Percentiles rank a stretch among this genome's conserved stretches.
These are phyloP conservation scores for Bothrops jararaca DNA, from an alignment of 2,113 vertebrate species.

Conservation along the genomic window DNA sequence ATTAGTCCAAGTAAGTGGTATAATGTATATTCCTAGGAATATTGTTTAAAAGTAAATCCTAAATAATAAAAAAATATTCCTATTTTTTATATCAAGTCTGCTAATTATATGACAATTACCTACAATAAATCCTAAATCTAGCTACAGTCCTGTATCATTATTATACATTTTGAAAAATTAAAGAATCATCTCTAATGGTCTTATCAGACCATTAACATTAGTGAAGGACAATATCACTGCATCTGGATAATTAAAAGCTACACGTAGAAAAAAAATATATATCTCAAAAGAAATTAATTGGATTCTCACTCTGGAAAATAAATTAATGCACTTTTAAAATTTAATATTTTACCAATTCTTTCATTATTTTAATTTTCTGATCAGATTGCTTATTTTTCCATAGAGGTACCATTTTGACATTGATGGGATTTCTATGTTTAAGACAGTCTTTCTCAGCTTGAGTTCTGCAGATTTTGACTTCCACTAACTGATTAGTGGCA, in stretches of 20 bases:
- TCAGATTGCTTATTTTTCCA: neutral
- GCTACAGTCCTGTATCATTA: slow-evolving; percentile 50
- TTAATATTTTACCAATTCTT: neutral
- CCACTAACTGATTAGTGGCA: neutral
- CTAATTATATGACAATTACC: slow-evolving; percentile 54
- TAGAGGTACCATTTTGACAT: neutral
- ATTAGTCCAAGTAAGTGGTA: neutral
- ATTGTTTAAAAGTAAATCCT: slow-evolving; percentile 24
- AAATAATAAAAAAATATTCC: slow-evolving; percentile 40
- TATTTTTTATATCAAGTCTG: slow-evolving; percentile 44
- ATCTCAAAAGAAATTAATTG: neutral
- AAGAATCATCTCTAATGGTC: slow-evolving; percentile 26
- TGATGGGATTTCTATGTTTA: neutral
- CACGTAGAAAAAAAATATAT: slow-evolving; percentile 5
- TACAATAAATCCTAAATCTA: slow-evolving; percentile 46
- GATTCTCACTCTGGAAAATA: neutral
- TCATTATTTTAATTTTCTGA: neutral
- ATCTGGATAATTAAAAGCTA: slow-evolving; percentile 36
- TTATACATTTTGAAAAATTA: slow-evolving; percentile 41
- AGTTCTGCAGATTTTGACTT: neutral
- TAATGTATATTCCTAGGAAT: slow-evolving; percentile 26
- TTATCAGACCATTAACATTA: slow-evolving; percentile 7
- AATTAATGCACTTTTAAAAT: slow-evolving; percentile 7
- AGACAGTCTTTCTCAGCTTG: neutral
- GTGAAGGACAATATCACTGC: neutral